Evolutionary conservation across 2,797 vertebrate genomes (phyloP).

Genomic region (Danio choprae): DNA sequence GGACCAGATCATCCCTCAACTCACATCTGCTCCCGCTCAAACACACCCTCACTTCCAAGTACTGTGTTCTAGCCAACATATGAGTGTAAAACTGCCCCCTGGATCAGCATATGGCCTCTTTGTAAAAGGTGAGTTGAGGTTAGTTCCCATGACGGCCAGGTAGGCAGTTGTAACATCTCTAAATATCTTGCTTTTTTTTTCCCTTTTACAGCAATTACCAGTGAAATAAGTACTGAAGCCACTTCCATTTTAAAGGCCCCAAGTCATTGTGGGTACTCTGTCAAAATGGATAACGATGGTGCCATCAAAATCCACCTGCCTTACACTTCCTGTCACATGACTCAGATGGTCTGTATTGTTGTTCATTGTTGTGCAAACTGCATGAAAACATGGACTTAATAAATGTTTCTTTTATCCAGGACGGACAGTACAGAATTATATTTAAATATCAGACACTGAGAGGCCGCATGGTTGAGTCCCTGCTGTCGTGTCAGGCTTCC

Average conservation of each 20-base stretch:
- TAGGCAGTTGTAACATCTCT: no score
- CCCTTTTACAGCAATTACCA: conserved; percentile 14
- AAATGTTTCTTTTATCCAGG: conserved; percentile 66
- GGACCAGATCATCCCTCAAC: neutral
- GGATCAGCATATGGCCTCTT: conserved; percentile 70
- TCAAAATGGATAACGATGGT: conserved; percentile 66
- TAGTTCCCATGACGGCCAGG: neutral
- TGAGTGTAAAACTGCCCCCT: conserved; percentile 72
- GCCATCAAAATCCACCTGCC: conserved; percentile 68
- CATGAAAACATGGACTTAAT: neutral
- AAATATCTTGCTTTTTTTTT: neutral
- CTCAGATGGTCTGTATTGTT: conserved; percentile 70
- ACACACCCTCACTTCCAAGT: conserved; percentile 53
- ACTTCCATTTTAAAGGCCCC: conserved; percentile 64
- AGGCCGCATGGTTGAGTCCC: conserved; percentile 63
- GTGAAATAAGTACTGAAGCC: conserved; percentile 61
- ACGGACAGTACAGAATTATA: conserved; percentile 65
- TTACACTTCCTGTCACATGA: conserved; percentile 76
- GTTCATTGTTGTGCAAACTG: neutral
- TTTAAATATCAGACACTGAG: conserved; percentile 66
- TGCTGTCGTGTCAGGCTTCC: conserved; percentile 70
- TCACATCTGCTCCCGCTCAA: neutral
- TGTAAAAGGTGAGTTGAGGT: conserved; percentile 68
- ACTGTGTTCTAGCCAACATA: conserved; percentile 70
- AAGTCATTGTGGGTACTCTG: conserved; percentile 76